Evolutionary conservation across 2,113 vertebrate genomes (phyloP), one percentile per base, ranked within the genome.

Genomic region (Sarotherodon lohbergeri): DNA sequence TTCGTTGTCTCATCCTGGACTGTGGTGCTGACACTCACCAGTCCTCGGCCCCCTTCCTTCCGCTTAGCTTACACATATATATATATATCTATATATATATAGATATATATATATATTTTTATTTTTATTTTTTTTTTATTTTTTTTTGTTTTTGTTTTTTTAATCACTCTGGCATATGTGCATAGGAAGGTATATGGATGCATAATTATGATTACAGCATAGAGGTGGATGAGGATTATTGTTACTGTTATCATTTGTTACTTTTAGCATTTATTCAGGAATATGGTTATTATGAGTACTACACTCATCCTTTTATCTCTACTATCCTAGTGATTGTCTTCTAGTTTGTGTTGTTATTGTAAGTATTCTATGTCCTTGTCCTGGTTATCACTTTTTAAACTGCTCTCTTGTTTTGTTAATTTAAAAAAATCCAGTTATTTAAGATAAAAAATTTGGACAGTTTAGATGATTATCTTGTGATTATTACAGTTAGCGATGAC

Each of bases 331-430:
- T 41, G 63, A 68, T 22, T 68, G 34, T 68, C 41, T 68, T 39
- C 63, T 41, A 68, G 63, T 68, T 68, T 68, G 17, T 66, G 61
- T 39, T 66, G 61, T 66, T 66, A 39, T 39, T 66, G 61, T 66
- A 66, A 66, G 19, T 39, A 39, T 13, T 68, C 34, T 22, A 36
- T 68, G 34, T 68, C 6, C 19, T 68, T 2, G 63, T 41, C 34
- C 39, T 68, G 11, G 63, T 22, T 41, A 68, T 68, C 19, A 39
- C 63, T 68, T 22, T 22, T 68, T 41, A 39, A 68, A 68, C 34
- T 68, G 11, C 34, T 68, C 19, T 68, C 19, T 39, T 68, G 34
- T 22, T 68, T 68, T 13, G 63, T 68, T 68, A 13, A 68, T 39
- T 66, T 0, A 0, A 63, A 56, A 39, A 68, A 68, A 66, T 66